Evolutionary conservation across 2,113 vertebrate genomes (phyloP).

Genomic region (Thalassarche chlororhynchos): DNA sequence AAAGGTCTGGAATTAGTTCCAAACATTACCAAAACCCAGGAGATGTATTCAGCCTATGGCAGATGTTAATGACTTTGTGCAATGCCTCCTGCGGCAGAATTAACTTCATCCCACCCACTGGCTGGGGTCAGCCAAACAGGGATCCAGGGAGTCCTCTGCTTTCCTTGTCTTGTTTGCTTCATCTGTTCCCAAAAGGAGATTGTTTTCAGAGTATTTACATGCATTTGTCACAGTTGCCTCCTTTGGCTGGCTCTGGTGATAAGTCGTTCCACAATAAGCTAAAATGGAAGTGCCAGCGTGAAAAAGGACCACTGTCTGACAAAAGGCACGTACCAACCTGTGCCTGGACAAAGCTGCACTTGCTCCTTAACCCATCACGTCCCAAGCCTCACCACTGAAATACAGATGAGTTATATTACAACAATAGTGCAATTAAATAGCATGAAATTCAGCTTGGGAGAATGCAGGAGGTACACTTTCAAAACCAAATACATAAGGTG

Average conservation of each 20-base stretch:
- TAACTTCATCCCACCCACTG: neutral
- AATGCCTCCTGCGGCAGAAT: neutral
- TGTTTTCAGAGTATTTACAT: constrained; percentile 1
- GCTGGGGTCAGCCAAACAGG: neutral
- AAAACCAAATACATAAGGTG: neutral
- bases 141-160: neutral
- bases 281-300: neutral
- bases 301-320: neutral
- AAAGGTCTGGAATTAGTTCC: neutral
- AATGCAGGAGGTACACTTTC: neutral
- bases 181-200: neutral
- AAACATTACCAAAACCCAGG: neutral
- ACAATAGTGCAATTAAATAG: neutral
- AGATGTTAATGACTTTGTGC: neutral
- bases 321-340: neutral
- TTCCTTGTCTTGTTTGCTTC: neutral
- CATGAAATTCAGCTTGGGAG: neutral
- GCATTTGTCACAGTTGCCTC: neutral
- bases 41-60: neutral
- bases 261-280: neutral
- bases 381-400: neutral
- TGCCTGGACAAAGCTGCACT: neutral
- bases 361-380: fast-evolving
- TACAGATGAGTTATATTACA: neutral
- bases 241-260: neutral